Base-by-base conservation (phyloP, 2,888 invertebrate species). In the Siphonodentalium dalli region DNA sequence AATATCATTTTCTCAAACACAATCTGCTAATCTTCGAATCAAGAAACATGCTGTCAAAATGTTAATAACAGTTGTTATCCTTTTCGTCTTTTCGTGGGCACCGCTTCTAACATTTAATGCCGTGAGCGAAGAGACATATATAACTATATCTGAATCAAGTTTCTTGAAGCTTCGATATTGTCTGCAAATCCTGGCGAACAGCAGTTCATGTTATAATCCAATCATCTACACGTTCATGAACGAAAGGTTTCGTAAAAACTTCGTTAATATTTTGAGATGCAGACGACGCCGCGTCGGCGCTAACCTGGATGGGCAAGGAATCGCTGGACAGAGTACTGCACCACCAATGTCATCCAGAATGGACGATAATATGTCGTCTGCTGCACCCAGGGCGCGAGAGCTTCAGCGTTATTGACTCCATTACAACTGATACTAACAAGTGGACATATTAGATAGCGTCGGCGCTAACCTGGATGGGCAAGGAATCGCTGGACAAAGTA, bases 171-270 rank as follows among this genome's bases (percentile, higher is more conserved):
- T 58, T 28, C 51, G 62, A 8, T 46, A 61, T 11, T 72, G 52
- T 51, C 52, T 70, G 11, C 64, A 70, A 28, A 67, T 66, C 49
- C 43, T 72, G 9, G 66, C 67, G 0, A 40, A 70, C 20, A 67
- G 68, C 41, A 68, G 68, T 38, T 61, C 66, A 9, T 71, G 71
- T 42, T 65, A 67, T 57, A 72, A 72, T 37, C 72, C 71, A 1
- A 47, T 71, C 7, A 61, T 72, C 8, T 71, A 71, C 40, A 66
- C 71, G 2, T 68, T 71, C 35, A 69, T 72, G 68, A 71, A 72
- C 47, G 70, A 71, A 43, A 63, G 64, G 15, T 72, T 72, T 45
- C 37, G 69, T 13, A 64, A 63, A 42, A 63, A 61, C 8, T 68
- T 71, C 42, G 37, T 51, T 4, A 59, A 52, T 5, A 39, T 66